Evolutionary conservation across 2,113 vertebrate genomes (phyloP).

Genomic region (Caloenas nicobarica): DNA sequence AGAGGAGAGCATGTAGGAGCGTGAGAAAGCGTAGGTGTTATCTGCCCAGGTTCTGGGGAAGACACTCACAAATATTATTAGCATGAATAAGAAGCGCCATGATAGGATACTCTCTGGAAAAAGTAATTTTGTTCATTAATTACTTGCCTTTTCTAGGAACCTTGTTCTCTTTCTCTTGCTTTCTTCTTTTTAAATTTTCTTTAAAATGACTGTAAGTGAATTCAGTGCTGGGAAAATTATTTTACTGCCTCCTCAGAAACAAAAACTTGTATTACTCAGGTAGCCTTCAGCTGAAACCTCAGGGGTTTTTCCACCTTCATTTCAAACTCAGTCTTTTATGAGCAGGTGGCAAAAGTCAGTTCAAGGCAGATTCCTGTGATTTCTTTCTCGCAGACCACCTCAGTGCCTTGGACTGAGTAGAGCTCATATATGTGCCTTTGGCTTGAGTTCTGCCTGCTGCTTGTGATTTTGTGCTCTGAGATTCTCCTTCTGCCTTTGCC

Average conservation of each 20-base stretch:
- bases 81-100: slow-evolving; percentile 32
- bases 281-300: slow-evolving; percentile 25
- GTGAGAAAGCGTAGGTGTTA: not conserved
- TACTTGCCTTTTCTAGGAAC: slow-evolving; percentile 59
- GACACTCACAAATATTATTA: slow-evolving; percentile 63
- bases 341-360: not conserved
- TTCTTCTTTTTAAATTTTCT: slow-evolving; percentile 46
- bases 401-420: not conserved
- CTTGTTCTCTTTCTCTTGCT: not conserved
- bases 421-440: not conserved
- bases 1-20: slow-evolving; percentile 6
- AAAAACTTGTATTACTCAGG: slow-evolving; percentile 17
- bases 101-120: slow-evolving; percentile 62
- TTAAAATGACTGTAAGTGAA: slow-evolving; percentile 29
- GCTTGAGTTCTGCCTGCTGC: not conserved
- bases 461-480: not conserved
- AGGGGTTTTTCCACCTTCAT: not conserved
- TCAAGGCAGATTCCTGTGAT: not conserved
- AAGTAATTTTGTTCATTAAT: slow-evolving; percentile 68
- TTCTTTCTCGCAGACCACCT: not conserved
- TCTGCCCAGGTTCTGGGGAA: slow-evolving; percentile 30
- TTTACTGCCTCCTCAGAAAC: slow-evolving; percentile 9
- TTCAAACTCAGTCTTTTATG: not conserved
- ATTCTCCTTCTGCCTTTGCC: not conserved
- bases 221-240: not conserved